Evolutionary conservation across 1,140 invertebrate species (phyloP).

Genomic region (Cherax quadricarinatus): DNA sequence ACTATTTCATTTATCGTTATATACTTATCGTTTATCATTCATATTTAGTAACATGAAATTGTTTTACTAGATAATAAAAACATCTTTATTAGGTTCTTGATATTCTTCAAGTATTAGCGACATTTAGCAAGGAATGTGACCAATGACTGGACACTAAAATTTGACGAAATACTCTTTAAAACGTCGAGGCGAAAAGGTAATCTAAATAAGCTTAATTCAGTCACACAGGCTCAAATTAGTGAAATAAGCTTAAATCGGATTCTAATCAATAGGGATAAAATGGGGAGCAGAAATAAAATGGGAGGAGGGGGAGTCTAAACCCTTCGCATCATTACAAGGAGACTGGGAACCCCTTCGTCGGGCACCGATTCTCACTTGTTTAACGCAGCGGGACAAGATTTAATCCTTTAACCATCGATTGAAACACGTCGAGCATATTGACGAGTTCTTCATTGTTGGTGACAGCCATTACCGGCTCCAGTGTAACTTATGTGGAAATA

Average conservation of each 20-base stretch:
- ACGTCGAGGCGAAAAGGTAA: neutral
- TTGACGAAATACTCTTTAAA: too few relatives aligned
- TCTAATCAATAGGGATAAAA: conserved; percentile 50
- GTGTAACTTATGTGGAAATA: conserved; percentile 21
- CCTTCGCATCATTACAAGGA: conserved; percentile 49
- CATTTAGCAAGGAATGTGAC: too few relatives aligned
- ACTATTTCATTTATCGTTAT: too few relatives aligned
- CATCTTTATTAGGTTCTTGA: too few relatives aligned
- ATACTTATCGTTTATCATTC: too few relatives aligned
- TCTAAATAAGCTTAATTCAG: conserved; percentile 42
- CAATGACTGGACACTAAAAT: too few relatives aligned
- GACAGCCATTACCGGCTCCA: neutral
- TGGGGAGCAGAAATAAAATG: conserved; percentile 13
- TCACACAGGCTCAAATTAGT: conserved; percentile 50
- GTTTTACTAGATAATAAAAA: too few relatives aligned
- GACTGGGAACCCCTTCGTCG: conserved; percentile 14
- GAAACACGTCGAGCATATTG: conserved; percentile 25
- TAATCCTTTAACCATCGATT: conserved; percentile 61
- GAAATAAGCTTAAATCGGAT: conserved; percentile 57
- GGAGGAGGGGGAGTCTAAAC: conserved; percentile 20
- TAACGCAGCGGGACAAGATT: conserved; percentile 27
- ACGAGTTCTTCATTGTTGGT: neutral
- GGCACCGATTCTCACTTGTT: conserved; percentile 31
- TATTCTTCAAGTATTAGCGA: too few relatives aligned
- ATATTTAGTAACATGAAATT: too few relatives aligned